These are phyloP conservation scores for Itoplectis maculator DNA, from an alignment of 2,888 invertebrate genomes.

Conservation along the genomic window DNA sequence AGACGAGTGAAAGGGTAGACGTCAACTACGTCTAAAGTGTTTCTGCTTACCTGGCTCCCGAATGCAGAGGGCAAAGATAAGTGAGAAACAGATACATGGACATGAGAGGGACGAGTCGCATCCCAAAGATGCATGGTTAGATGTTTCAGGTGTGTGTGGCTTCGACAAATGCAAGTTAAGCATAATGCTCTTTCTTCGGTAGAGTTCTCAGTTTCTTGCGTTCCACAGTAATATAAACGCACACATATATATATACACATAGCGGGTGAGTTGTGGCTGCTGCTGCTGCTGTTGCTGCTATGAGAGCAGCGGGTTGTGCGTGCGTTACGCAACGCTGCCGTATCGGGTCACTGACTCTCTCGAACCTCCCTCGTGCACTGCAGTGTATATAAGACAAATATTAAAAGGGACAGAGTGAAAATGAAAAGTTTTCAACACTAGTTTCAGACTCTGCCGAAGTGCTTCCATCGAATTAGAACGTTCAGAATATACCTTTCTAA, in stretches of 20 bases:
- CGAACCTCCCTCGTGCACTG: constrained; percentile 28
- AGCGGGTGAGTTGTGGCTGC: neutral
- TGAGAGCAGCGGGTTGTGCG: constrained; percentile 19
- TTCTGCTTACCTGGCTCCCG: neutral
- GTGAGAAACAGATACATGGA: constrained; percentile 48
- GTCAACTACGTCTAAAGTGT: neutral
- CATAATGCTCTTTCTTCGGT: constrained; percentile 29
- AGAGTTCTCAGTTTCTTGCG: constrained; percentile 39
- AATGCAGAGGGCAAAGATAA: constrained; percentile 25
- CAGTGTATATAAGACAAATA: neutral
- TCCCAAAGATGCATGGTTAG: constrained; percentile 33
- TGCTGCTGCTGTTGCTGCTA: neutral
- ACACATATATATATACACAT: constrained; percentile 17
- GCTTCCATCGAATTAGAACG: too few species aligned
- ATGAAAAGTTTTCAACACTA: neutral
- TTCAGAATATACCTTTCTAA: too few species aligned
- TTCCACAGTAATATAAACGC: constrained; percentile 30
- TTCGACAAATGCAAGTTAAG: constrained; percentile 27
- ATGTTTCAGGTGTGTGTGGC: constrained; percentile 57
- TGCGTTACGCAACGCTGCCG: constrained; percentile 60
- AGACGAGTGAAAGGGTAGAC: neutral
- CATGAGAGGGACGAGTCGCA: constrained; percentile 20
- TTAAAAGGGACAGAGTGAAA: neutral
- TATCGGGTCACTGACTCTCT: constrained; percentile 59
- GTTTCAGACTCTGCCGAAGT: too few species aligned